Conservation (phyloP, 2,888 invertebrate genomes). For the Drosophila longiperda region DNA sequence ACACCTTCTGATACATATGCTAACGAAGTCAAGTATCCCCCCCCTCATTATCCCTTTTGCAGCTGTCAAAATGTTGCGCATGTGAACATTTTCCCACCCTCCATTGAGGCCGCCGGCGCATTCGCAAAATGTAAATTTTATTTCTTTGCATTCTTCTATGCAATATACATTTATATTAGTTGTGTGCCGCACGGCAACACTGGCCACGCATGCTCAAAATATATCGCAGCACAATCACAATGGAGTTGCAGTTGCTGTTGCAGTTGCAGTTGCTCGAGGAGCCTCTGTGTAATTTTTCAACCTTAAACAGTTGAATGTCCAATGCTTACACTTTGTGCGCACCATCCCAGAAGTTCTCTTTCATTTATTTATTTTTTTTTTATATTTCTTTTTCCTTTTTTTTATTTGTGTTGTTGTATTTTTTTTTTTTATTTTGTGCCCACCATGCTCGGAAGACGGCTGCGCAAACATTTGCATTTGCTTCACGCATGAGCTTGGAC, state of each 20-base stretch:
- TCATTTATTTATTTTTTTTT: conserved; percentile 2
- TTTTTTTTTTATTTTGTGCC: conserved; percentile 18
- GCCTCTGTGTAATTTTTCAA: conserved; percentile 55
- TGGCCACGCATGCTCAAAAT: conserved; percentile 65
- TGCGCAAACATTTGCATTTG: conserved; percentile 67
- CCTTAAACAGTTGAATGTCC: conserved; percentile 63
- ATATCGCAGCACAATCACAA: conserved; percentile 43
- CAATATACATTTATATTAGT: conserved; percentile 70
- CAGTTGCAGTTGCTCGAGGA: not conserved
- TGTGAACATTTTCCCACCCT: conserved; percentile 77
- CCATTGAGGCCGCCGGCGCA: conserved; percentile 65
- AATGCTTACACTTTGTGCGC: conserved; percentile 68
- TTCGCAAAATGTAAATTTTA: conserved; percentile 70
- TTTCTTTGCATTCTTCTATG: conserved; percentile 10
- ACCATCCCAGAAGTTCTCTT: conserved; percentile 4
- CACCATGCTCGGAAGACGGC: conserved; percentile 55
- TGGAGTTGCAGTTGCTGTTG: conserved; percentile 10
- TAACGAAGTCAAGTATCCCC: conserved; percentile 58
- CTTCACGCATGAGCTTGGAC: conserved; percentile 58
- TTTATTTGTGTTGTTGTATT: not conserved
- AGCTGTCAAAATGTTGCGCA: conserved; percentile 73
- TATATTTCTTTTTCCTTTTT: no score
- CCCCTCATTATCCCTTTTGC: conserved; percentile 20
- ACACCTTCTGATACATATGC: conserved; percentile 76
- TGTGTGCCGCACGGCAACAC: conserved; percentile 31